Conservation (phyloP, 2,888 invertebrate genomes). For the Herminia tarsipennalis region DNA sequence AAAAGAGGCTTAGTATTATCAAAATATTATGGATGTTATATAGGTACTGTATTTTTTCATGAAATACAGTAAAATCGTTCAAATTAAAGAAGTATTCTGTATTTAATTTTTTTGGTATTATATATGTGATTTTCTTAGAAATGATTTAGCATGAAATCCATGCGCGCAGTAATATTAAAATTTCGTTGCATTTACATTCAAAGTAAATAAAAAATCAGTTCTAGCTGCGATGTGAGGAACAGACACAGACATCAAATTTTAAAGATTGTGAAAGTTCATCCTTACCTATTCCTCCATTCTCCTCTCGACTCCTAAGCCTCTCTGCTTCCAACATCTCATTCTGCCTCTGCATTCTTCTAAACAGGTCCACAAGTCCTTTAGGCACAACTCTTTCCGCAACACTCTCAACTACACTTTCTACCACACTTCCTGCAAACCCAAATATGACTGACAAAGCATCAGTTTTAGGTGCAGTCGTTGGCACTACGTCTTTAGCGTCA, state of each 20-base stretch:
- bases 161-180: too few relatives aligned
- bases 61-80: too few relatives aligned
- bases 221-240: too few relatives aligned
- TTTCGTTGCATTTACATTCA: too few relatives aligned
- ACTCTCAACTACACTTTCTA: conserved; percentile 75
- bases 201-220: too few relatives aligned
- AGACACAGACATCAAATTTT: background rate
- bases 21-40: too few relatives aligned
- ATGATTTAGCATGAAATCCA: too few relatives aligned
- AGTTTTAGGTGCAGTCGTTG: conserved; percentile 73
- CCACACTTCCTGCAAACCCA: conserved; percentile 78
- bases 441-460: conserved; percentile 77
- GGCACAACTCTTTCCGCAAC: conserved; percentile 80
- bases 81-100: too few relatives aligned
- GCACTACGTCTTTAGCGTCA: conserved; percentile 73
- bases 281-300: conserved; percentile 80
- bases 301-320: conserved; percentile 76
- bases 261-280: conserved; percentile 9
- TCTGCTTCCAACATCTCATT: conserved; percentile 78
- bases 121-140: too few relatives aligned
- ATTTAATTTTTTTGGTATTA: too few relatives aligned
- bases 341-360: conserved; percentile 79
- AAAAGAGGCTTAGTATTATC: too few relatives aligned
- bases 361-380: conserved; percentile 73
- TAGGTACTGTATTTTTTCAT: too few relatives aligned